Conservation (phyloP, 2,888 invertebrate genomes). For the Leptinotarsa juncta region DNA sequence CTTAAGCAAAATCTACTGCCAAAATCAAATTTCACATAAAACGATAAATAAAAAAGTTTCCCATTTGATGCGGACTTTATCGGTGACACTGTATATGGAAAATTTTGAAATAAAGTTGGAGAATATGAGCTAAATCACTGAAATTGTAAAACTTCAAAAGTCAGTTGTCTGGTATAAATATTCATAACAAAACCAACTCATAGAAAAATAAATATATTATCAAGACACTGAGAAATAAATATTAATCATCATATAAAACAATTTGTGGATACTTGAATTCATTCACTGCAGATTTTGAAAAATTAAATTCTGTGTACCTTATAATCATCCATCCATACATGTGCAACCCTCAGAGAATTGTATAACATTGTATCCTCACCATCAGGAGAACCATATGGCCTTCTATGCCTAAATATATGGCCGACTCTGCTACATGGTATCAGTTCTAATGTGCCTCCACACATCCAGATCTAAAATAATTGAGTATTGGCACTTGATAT, state of each 20-base stretch:
- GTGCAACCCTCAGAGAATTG: constrained; percentile 92
- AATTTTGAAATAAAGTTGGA: no score
- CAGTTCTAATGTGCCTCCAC: constrained; percentile 91
- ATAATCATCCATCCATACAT: constrained; percentile 98
- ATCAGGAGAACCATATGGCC: constrained; percentile 88
- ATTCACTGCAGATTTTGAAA: background rate
- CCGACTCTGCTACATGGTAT: constrained; percentile 96
- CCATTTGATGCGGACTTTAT: no score
- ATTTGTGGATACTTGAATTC: background rate
- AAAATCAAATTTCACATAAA: no score
- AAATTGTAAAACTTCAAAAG: no score
- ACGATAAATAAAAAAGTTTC: no score
- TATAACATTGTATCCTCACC: constrained; percentile 89
- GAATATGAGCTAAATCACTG: no score
- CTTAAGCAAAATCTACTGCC: no score
- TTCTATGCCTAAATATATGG: constrained; percentile 92
- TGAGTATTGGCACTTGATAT: no score
- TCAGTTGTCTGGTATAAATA: no score
- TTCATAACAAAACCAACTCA: no score
- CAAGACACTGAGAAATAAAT: background rate
- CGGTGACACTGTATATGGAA: no score
- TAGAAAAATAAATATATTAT: no score
- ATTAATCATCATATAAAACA: background rate
- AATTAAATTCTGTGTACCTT: constrained; percentile 67
- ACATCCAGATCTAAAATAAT: constrained; percentile 88